Evolutionary conservation across 2,113 vertebrate genomes (phyloP), one percentile per base, ranked within the genome.

Genomic region (Turdus rufiventris): DNA sequence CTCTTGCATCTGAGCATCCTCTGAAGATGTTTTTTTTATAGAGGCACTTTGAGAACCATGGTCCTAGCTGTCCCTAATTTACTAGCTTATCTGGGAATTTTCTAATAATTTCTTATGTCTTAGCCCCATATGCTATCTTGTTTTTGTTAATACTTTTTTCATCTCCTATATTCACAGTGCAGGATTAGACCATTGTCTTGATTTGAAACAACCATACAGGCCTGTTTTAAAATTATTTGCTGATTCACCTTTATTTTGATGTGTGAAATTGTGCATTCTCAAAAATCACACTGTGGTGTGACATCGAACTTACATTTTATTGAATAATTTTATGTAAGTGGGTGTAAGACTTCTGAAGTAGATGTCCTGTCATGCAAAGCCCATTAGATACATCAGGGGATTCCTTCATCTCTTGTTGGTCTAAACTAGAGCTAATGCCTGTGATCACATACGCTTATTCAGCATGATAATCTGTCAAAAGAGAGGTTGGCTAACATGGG

Each of bases 341-440:
- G 82, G 45, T 61, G 9, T 82, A 83, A 85, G 38, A 63, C 42
- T 85, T 80, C 36, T 92, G 68, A 43, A 80, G 89, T 47, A 34
- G 67, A 48, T 83, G 17, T 47, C 67, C 42, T 86, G 45, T 88
- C 58, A 50, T 51, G 79, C 38, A 47, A 33, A 93, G 48, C 50
- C 92, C 50, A 23, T 88, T 85, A 83, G 43, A 77, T 88, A 42
- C 26, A 56, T 31, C 42, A 93, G 58, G 18, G 34, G 62, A 73
- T 88, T 95, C 42, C 72, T 94, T 90, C 93, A 54, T 80, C 38
- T 71, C 33, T 63, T 58, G 25, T 86, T 88, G 72, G 66, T 94
- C 78, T 91, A 85, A 91, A 66, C 42, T 62, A 63, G 63, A 56
- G 74, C 24, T 71, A 80, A 95, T 92, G 83, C 18, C 38, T 93